Base-by-base conservation (phyloP, 1,140 invertebrate genomes). In the Meloidogyne exigua region DNA sequence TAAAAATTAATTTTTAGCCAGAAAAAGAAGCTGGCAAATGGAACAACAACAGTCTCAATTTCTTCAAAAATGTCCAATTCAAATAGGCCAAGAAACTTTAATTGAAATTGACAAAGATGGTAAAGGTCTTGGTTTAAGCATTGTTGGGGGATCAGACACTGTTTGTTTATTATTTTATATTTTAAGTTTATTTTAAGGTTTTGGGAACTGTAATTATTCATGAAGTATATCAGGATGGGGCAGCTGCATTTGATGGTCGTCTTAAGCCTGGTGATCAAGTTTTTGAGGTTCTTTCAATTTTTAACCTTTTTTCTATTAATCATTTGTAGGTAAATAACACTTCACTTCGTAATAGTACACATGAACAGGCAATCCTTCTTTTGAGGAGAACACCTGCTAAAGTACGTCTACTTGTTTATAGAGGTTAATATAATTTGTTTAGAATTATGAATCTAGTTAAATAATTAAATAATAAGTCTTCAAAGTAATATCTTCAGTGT, bases 241-340 rank as follows among this genome's bases (percentile, higher is more conserved):
- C 92, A 4, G 92, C 94, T 18, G 93, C 92, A 0, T 92, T 93
- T 85, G 96, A 99, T 87, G 94, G 93, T 0, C 90, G 95, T 63
- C 89, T 99, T 28, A 91, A 92, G 87, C 91, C 92, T 5, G 96
- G 95, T 7, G 96, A 99, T 89, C 94, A 96, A 88, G 93, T 99
- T 80, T 87, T 96, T 25, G 85, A 87, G 80, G 85, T 86, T 11
- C 18, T 18, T 49, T 49, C 0, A 18, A 2, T 15, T 32, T 32
- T 32, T 32, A 32, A 32, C n/a, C n/a, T n/a, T n/a, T n/a, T 32
- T 32, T 32, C 2, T 3, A 32, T 32, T 32, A 32, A 32, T 32
- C 7, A 32, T 18, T 64, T 79, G 75, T 65, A 87, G 88, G 88
- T 89, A 70, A 94, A 94, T 84, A 91, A 91, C 25, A 91, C 92